Evolutionary conservation across 2,888 invertebrate genomes (phyloP).

Genomic region (Andrena dorsata): DNA sequence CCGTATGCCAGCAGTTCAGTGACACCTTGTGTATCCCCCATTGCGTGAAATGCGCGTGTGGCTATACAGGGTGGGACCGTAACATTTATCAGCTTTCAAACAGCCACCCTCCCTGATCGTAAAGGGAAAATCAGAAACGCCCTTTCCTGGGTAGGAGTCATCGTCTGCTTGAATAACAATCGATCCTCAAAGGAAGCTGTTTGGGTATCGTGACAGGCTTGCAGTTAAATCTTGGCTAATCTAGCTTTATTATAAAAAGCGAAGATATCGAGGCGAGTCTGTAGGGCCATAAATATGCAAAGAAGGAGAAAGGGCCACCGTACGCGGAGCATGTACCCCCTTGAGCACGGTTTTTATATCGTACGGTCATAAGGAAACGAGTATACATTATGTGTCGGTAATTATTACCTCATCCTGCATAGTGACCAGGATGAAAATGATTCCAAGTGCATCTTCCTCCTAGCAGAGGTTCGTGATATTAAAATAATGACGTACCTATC

Average conservation of each 20-base stretch:
- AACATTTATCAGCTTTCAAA: constrained; percentile 7
- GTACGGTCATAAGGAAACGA: constrained; percentile 18
- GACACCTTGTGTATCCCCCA: neutral
- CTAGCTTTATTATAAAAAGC: neutral
- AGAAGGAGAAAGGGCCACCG: neutral
- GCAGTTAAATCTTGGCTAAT: too few species aligned
- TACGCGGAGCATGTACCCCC: neutral
- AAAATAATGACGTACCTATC: neutral
- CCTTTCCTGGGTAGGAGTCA: neutral
- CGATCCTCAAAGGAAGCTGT: neutral
- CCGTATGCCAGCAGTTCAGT: too few species aligned
- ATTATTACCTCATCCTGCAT: constrained; percentile 28
- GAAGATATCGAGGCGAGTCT: too few species aligned
- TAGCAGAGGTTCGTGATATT: neutral
- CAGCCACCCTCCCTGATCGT: too few species aligned
- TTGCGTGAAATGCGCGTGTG: neutral
- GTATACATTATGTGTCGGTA: constrained; percentile 1
- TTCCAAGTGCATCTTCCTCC: neutral
- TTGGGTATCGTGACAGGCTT: neutral
- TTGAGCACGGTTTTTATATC: neutral
- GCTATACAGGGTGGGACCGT: constrained; percentile 40
- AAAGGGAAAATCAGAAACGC: neutral
- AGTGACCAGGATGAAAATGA: neutral
- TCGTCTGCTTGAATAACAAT: too few species aligned
- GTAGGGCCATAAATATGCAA: constrained; percentile 5